Evolutionary conservation across 2,797 vertebrate genomes (phyloP), one percentile per base, ranked within the genome.

Genomic region (Rhinatrema bivittatum): DNA sequence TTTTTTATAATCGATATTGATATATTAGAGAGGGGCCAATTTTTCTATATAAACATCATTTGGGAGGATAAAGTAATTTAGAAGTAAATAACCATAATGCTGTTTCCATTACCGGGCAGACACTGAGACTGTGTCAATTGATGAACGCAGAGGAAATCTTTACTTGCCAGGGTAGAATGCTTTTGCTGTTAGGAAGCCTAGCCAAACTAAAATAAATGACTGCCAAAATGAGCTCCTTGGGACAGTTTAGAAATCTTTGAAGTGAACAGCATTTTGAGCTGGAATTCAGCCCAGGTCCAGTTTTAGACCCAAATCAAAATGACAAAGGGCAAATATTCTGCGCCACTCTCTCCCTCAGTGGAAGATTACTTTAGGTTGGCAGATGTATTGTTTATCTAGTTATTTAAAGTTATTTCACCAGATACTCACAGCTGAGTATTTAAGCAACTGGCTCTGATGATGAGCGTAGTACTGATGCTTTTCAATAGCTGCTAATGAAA

Each of bases 181-280:
- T 70, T 75, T 68, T 39, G 65, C 74, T 61, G 68, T 74, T 61
- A 71, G 56, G 64, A 65, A 56, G 63, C 51, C 56, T 64, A 54
- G 68, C 74, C 78, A 78, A 76, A 81, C 68, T 74, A 72, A 78
- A 79, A 74, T 67, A 78, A 69, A 55, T 66, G 56, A 38, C 68
- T 72, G 79, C 76, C 76, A 78, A 61, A 70, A 82, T 68, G 76
- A 76, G 62, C 48, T 85, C 78, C 70, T 69, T 76, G 82, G 81
- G 82, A 79, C 78, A 16, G 60, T 72, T 80, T 78, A 76, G 65
- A 51, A 72, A 60, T 52, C 61, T 76, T 81, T 80, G 72, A 78
- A 74, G 63, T 68, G 68, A 78, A 72, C 7, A 60, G 70, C 61
- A 62, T 74, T 81, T 61, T 74, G 74, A 74, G 67, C 55, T 84